Evolutionary conservation across 2,113 vertebrate species (phyloP).

Genomic region (Lichenostomus cassidix): DNA sequence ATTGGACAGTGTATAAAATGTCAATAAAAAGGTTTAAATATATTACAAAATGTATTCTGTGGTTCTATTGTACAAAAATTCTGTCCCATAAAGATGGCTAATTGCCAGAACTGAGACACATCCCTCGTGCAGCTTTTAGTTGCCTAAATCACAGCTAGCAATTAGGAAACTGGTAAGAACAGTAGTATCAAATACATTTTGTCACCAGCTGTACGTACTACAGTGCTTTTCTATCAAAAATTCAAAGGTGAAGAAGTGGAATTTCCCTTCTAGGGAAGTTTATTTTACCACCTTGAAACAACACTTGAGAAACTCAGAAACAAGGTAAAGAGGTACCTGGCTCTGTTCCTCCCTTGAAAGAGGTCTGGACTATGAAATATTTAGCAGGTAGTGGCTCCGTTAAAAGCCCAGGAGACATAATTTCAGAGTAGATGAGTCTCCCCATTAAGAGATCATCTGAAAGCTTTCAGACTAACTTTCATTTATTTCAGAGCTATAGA

Average conservation of each 20-base stretch:
- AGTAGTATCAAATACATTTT: neutral
- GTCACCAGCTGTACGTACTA: neutral
- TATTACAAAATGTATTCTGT: neutral
- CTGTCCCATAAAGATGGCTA: neutral
- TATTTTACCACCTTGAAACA: neutral
- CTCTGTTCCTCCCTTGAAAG: neutral
- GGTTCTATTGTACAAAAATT: neutral
- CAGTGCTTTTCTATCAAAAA: neutral
- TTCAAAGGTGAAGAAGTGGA: neutral
- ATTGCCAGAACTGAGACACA: neutral
- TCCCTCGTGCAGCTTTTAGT: neutral
- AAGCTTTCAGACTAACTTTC: neutral
- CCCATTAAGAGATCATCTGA: neutral
- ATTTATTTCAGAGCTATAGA: neutral
- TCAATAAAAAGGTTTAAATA: neutral
- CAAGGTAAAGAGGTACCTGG: neutral
- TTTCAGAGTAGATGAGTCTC: neutral
- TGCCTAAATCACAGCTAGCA: neutral
- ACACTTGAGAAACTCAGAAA: neutral
- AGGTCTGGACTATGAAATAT: constrained; percentile 30
- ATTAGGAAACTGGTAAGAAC: neutral
- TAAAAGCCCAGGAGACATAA: neutral
- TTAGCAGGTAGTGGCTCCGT: neutral
- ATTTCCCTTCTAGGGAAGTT: neutral
- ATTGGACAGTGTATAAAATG: neutral